Evolutionary conservation across 2,113 vertebrate species (phyloP), one percentile per base, ranked within the genome.

Genomic region (Alligator mississippiensis): DNA sequence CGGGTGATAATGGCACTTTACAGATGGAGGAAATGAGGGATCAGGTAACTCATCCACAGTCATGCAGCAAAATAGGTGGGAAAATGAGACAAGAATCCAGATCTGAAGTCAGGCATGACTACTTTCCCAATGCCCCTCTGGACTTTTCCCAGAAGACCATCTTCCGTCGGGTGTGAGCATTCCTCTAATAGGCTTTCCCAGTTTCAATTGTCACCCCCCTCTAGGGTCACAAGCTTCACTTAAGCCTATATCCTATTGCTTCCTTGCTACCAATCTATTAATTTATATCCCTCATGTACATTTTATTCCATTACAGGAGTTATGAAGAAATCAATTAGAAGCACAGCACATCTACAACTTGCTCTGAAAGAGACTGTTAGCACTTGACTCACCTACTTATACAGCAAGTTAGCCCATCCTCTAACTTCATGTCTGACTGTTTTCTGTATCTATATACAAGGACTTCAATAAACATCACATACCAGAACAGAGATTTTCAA

Each of bases 301-400:
- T 87, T 79, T 96, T 90, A 94, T 94, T 96, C 96, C 90, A 93
- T 97, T 94, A 97, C 87, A 80, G 89, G 92, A 94, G 88, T 86
- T 70, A 82, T n/a, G 94, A 95, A 96, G 92, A 95, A 96, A 96
- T 91, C 92, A 94, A 97, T 96, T 68, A 90, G 93, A 96, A 96
- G 94, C 96, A 68, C 94, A 97, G 96, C 96, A 87, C 84, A 96
- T 90, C 95, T 89, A 89, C 93, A 84, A 87, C 92, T 97, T 82
- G 59, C 70, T 97, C 95, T 95, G n/a, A n/a, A 96, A 97, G 93
- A 93, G 81, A 82, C 86, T 90, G 68, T 93, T 95, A 93, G 92
- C 96, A 88, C 97, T 96, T 82, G 95, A 88, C 87, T 97, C 85
- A 90, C 87, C 96, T 95, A 72, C 96, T 97, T 93, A 94, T 86